These are phyloP conservation scores for Schizothorax lantsangensis DNA, from an alignment of 2,797 vertebrate genomes.

Conservation along the genomic window DNA sequence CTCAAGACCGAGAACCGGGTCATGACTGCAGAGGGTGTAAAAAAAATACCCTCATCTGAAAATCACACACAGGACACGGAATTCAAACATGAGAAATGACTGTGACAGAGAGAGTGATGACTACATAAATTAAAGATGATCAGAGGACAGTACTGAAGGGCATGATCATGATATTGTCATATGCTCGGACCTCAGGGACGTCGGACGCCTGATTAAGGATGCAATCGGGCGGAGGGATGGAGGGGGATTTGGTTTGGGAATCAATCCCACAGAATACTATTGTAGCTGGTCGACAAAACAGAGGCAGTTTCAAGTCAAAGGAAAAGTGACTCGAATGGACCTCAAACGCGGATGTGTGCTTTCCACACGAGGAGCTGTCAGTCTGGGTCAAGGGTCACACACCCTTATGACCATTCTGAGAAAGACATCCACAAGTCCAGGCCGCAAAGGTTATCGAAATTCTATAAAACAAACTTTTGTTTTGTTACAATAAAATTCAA, in stretches of 20 bases:
- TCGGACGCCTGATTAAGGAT: background rate
- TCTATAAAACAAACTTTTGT: constrained; percentile 64
- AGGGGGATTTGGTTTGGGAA: background rate
- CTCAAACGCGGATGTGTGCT: background rate
- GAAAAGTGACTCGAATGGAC: background rate
- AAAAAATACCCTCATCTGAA: background rate
- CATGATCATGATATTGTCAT: constrained; percentile 16
- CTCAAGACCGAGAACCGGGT: constrained; percentile 7
- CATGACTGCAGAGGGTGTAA: background rate
- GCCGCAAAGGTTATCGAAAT: constrained; percentile 32
- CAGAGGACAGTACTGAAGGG: background rate
- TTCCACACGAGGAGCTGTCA: constrained; percentile 19
- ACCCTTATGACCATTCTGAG: constrained; percentile 23
- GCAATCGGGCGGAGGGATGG: background rate
- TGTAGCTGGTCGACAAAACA: background rate
- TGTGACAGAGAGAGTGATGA: background rate
- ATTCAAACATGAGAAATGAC: constrained; percentile 22
- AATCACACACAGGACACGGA: constrained; percentile 34
- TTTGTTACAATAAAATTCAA: constrained; percentile 80
- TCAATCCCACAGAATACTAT: constrained; percentile 30
- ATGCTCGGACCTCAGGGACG: background rate
- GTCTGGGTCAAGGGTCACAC: constrained; percentile 11
- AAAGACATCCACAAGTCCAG: constrained; percentile 46
- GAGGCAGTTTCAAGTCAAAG: constrained; percentile 24
- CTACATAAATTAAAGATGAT: constrained; percentile 21